Evolutionary conservation across 2,888 invertebrate genomes (phyloP).

Genomic region (Dioctria linearis): DNA sequence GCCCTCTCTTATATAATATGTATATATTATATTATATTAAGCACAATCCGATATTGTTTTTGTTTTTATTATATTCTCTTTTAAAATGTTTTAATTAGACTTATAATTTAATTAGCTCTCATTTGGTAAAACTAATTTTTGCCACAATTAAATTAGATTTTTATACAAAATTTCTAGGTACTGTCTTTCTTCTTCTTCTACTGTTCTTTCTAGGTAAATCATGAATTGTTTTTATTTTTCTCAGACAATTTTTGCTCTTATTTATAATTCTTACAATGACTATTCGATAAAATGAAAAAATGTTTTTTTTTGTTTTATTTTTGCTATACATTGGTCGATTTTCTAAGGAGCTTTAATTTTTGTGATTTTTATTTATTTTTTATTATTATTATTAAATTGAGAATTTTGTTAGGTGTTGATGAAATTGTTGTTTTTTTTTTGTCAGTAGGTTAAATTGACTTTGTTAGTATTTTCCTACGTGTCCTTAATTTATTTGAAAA

Average conservation of each 20-base stretch:
- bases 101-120: no score
- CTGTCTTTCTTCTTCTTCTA: no score
- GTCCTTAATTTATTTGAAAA: neutral
- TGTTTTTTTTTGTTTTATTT: neutral
- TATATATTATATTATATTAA: neutral
- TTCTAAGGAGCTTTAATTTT: conserved; percentile 29
- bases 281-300: neutral
- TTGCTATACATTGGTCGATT: conserved; percentile 45
- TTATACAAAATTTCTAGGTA: no score
- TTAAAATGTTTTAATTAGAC: no score
- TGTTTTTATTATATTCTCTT: no score
- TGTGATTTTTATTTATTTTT: neutral
- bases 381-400: no score
- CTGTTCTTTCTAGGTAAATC: no score
- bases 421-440: conserved; percentile 12
- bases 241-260: neutral
- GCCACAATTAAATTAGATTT: no score
- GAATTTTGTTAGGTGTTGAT: no score
- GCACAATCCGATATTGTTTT: no score
- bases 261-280: neutral
- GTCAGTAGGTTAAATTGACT: neutral
- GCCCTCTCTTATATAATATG: neutral
- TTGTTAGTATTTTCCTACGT: neutral
- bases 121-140: no score
- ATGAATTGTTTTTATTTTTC: no score